Conservation (phyloP, 2,797 vertebrate species). For the Holocentrus rufus region DNA sequence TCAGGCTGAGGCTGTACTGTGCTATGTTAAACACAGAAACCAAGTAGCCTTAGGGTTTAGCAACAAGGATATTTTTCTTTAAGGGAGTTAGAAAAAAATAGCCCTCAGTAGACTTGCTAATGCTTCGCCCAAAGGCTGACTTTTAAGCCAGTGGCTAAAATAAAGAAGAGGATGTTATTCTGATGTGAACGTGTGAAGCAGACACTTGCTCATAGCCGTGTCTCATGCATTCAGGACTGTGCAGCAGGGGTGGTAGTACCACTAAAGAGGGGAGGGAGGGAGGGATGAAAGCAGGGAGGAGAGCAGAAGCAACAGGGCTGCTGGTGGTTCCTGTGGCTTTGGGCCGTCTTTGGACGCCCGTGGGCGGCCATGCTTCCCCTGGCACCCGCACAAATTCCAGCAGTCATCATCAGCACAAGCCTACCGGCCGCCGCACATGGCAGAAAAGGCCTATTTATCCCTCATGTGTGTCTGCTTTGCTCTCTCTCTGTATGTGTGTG, state of each 20-base stretch:
- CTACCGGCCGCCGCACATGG: slow-evolving; percentile 49
- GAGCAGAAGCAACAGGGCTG: slow-evolving; percentile 60
- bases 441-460: slow-evolving; percentile 71
- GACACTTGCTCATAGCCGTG: slow-evolving; percentile 48
- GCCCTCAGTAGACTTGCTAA: background rate
- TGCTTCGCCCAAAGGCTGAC: background rate
- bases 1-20: background rate
- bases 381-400: slow-evolving; percentile 79
- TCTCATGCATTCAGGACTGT: slow-evolving; percentile 61
- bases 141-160: slow-evolving; percentile 27
- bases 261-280: slow-evolving; percentile 32
- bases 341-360: slow-evolving; percentile 72
- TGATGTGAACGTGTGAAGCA: slow-evolving; percentile 64
- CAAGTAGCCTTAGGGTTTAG: fast-evolving
- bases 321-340: slow-evolving; percentile 81
- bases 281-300: slow-evolving; percentile 63
- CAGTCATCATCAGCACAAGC: slow-evolving; percentile 75
- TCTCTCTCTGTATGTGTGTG: slow-evolving; percentile 29
- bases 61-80: background rate
- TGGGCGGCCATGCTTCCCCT: slow-evolving; percentile 77
- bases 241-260: slow-evolving; percentile 53
- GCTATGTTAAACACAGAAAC: background rate
- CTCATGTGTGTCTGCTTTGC: slow-evolving; percentile 53
- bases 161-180: slow-evolving; percentile 64
- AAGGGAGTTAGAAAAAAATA: background rate